Evolutionary conservation across 2,113 vertebrate species (phyloP), one percentile per base, ranked within the genome.

Genomic region (Notarius lentiginosus): DNA sequence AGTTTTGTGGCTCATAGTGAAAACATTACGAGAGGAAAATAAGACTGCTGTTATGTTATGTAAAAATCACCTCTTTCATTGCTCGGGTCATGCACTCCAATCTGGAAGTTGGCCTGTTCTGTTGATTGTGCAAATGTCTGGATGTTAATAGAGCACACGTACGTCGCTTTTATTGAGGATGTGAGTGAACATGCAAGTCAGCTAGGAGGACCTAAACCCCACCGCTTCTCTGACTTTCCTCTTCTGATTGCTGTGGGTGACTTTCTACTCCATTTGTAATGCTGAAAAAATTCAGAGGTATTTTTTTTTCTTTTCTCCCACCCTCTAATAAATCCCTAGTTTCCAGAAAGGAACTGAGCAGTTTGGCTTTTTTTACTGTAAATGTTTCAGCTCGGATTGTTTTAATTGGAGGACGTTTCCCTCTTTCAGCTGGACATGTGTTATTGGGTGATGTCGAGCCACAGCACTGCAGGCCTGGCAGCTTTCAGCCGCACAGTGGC

Each of bases 301-400:
- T 75, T 73, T 83, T 68, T 53, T 85, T 84, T 76, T 20, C 47
- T 41, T 76, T 30, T 73, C 77, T 58, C 60, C 81, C 34, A 24
- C 70, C 86, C 53, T 68, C 60, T 82, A 85, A 79, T 79, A 83
- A 87, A 73, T 79, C 84, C 76, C 47, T 15, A 24, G 68, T 88
- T 88, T 87, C 83, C 87, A 85, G 63, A 84, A 63, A 83, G 80
- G 80, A 86, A 88, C 84, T 56, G 68, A 87, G 85, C 79, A 84
- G 79, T 87, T 83, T 84, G 58, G 24, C 53, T 75, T 56, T 79
- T 75, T 79, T 58, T 89, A 84, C 79, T 84, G 82, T 88, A 88
- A 90, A 87, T 80, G 55, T 87, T 90, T 90, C 85, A 72, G 79
- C 47, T 87, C 47, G 56, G 88, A 87, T 87, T 90, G 85, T 88